Percentiles rank a stretch among this genome's conserved stretches.
Evolutionary conservation across 2,888 invertebrate genomes (phyloP).

Genomic region (Limnephilus auricula): DNA sequence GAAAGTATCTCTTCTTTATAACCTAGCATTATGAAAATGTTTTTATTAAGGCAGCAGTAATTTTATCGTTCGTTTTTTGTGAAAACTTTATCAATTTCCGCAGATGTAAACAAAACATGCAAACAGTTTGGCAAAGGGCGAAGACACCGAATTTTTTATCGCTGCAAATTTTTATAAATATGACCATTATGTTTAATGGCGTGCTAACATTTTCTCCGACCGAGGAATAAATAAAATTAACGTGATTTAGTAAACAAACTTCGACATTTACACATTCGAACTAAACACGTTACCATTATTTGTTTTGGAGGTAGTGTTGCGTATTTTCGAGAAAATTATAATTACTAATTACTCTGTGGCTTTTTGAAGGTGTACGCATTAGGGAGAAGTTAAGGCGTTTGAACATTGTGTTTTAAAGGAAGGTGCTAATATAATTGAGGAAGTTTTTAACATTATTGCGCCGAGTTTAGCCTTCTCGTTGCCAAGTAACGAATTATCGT

Average conservation of each 20-base stretch:
- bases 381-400: not conserved
- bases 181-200: conserved; percentile 2
- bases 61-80: not conserved
- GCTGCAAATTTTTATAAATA: conserved; percentile 32
- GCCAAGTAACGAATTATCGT: not conserved
- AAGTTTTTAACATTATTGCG: not conserved
- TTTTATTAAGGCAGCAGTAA: not conserved
- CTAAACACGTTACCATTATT: not conserved
- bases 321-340: not conserved
- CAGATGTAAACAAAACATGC: conserved; percentile 8
- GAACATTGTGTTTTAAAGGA: not conserved
- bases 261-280: conserved; percentile 24
- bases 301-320: not conserved
- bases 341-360: not conserved
- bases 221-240: conserved; percentile 22
- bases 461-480: not conserved
- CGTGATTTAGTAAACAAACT: conserved; percentile 38
- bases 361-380: not conserved
- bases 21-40: not conserved
- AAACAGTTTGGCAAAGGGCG: conserved; percentile 3
- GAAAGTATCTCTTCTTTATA: not conserved
- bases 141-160: conserved; percentile 16
- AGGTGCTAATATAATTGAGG: not conserved
- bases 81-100: conserved; percentile 21
- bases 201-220: not conserved